Conservation (phyloP, 1,140 invertebrate species). For the Habropoda laboriosa region DNA sequence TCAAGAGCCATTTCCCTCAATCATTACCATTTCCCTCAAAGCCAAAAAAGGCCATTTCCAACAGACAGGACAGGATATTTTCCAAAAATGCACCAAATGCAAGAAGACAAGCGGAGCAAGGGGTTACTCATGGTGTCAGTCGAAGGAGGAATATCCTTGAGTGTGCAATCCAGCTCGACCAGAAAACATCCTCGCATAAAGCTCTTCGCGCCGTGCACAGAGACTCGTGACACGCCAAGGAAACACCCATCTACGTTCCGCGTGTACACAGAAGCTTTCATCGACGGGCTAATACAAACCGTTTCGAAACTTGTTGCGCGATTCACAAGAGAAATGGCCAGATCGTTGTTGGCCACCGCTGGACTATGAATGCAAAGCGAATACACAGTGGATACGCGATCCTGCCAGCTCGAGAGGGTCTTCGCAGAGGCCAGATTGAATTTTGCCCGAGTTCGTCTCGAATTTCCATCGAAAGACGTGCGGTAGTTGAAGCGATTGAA, state of each 20-base stretch:
- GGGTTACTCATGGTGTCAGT: no score
- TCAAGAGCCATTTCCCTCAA: no score
- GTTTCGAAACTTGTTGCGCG: conserved; percentile 38
- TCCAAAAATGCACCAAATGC: no score
- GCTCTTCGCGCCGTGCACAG: neutral
- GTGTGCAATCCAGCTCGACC: no score
- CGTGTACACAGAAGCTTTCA: neutral
- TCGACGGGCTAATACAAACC: conserved; percentile 3
- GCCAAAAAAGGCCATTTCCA: no score
- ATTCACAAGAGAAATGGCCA: conserved; percentile 11
- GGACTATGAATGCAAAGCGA: conserved; percentile 33
- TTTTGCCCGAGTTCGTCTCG: neutral
- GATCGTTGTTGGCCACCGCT: neutral
- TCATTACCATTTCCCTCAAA: no score
- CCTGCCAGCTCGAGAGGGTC: neutral
- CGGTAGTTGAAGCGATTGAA: neutral
- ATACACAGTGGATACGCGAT: conserved; percentile 3
- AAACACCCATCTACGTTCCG: neutral
- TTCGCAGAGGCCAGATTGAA: neutral
- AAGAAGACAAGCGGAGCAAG: no score
- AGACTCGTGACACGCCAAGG: neutral
- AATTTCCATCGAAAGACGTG: neutral
- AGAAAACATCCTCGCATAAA: neutral
- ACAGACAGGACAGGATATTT: no score
- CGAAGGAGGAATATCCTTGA: no score